phyloP scores from a whole-genome alignment of 2,113 vertebrate species.

The Rana temporaria region DNA sequence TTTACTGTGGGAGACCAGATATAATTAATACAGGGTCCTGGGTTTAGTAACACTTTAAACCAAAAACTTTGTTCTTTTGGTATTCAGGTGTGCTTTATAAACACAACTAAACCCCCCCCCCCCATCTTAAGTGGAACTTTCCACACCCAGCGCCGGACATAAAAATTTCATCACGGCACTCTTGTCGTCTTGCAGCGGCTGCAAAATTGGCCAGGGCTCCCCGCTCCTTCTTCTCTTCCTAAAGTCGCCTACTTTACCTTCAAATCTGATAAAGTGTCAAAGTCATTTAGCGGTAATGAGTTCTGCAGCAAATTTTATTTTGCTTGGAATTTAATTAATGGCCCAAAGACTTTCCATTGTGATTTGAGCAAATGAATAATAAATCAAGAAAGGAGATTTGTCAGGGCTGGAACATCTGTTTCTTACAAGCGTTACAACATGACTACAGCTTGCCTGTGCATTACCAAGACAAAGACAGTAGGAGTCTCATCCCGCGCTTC shows the following conservation, averaged over 20 bases:
- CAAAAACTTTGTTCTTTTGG: no score
- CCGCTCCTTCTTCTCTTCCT: conserved; percentile 82
- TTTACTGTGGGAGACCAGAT: no score
- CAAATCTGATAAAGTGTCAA: conserved; percentile 94
- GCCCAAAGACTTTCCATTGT: conserved; percentile 94
- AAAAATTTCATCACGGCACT: conserved; percentile 86
- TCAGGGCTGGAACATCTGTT: conserved; percentile 98
- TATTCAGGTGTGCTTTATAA: not conserved
- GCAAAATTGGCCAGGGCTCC: conserved; percentile 80
- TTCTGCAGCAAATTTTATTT: conserved; percentile 90
- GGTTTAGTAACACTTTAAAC: no score
- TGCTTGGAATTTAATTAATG: conserved; percentile 97
- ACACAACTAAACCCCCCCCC: not conserved
- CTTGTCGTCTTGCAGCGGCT: conserved; percentile 84
- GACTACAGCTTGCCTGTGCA: conserved; percentile 84
- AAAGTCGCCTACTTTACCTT: conserved; percentile 90
- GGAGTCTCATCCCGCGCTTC: conserved; percentile 86
- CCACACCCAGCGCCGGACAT: conserved; percentile 79
- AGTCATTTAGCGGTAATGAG: conserved; percentile 92
- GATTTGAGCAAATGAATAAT: conserved; percentile 96
- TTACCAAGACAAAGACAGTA: conserved; percentile 85
- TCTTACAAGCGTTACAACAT: conserved; percentile 92
- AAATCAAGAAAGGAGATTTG: conserved; percentile 96
- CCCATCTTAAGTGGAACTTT: conserved; percentile 78
- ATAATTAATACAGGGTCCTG: no score